These are phyloP conservation scores for Decapterus maruadsi DNA, from an alignment of 2,797 vertebrate species.

Conservation along the genomic window DNA sequence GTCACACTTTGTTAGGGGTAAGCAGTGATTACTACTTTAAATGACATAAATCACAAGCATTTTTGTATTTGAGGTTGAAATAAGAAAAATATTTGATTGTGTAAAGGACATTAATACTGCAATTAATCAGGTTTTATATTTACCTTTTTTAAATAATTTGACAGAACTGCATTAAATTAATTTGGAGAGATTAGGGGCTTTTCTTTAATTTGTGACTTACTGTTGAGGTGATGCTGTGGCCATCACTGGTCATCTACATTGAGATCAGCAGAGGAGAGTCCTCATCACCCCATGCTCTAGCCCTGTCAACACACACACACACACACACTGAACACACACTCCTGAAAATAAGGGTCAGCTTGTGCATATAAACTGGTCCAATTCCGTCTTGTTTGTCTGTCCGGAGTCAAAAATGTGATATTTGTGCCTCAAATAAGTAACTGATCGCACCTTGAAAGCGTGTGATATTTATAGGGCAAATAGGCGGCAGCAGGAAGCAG, in stretches of 20 bases:
- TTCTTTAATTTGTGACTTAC: slow-evolving; percentile 68
- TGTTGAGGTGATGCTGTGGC: slow-evolving; percentile 83
- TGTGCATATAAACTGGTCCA: slow-evolving; percentile 20
- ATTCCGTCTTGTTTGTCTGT: slow-evolving; percentile 55
- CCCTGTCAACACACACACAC: slow-evolving; percentile 55
- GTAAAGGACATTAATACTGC: too few relatives aligned
- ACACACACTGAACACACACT: slow-evolving; percentile 33
- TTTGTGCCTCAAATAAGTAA: slow-evolving; percentile 50
- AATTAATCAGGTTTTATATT: too few relatives aligned
- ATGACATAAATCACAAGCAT: not conserved
- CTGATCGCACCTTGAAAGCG: slow-evolving; percentile 55
- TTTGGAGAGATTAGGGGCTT: not conserved
- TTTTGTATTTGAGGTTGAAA: not conserved
- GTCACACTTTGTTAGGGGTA: too few relatives aligned
- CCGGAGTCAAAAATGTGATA: slow-evolving; percentile 50
- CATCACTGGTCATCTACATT: slow-evolving; percentile 87
- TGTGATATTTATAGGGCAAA: slow-evolving; percentile 60
- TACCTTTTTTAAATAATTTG: not conserved
- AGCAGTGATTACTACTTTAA: not conserved
- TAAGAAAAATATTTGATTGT: too few relatives aligned
- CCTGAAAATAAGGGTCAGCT: slow-evolving; percentile 44
- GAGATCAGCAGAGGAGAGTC: slow-evolving; percentile 77
- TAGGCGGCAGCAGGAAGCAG: slow-evolving; percentile 49
- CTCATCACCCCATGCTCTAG: slow-evolving; percentile 80
- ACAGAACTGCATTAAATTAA: not conserved